phyloP scores from a whole-genome alignment of 2,797 vertebrate genomes.

The Clarias pachynema region DNA sequence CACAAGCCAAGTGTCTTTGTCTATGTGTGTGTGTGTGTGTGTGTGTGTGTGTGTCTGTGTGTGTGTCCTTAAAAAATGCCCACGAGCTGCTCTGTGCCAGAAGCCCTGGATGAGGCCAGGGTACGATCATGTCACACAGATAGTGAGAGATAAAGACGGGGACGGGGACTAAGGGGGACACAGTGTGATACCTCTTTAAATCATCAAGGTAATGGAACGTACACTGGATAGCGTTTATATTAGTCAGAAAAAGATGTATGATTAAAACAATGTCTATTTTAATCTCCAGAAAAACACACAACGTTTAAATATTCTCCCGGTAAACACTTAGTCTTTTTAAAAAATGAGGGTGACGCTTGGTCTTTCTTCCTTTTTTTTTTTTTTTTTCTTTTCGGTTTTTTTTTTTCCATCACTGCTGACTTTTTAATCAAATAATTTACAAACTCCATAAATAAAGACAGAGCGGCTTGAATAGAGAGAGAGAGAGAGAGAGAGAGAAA shows the following conservation, averaged over 20 bases:
- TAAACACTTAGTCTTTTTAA: constrained; percentile 69
- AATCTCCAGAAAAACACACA: constrained; percentile 72
- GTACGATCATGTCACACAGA: not conserved
- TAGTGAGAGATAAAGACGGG: not conserved
- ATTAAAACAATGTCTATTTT: constrained; percentile 76
- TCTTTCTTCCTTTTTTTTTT: constrained; percentile 30
- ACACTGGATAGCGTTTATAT: constrained; percentile 67
- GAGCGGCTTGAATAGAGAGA: constrained; percentile 58
- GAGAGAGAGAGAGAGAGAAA: not conserved
- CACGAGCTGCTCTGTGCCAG: constrained; percentile 52
- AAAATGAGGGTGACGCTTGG: constrained; percentile 70
- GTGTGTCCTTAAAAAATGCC: constrained; percentile 51
- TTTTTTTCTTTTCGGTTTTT: constrained; percentile 44
- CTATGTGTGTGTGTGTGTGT: not conserved
- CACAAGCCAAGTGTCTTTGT: constrained; percentile 61
- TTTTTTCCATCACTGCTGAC: constrained; percentile 59
- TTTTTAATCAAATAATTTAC: constrained; percentile 86
- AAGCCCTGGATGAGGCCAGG: constrained; percentile 21
- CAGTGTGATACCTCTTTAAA: constrained; percentile 67
- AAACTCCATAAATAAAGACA: constrained; percentile 81
- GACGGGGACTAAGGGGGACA: not conserved
- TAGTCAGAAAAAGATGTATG: constrained; percentile 71
- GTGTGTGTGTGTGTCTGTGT: constrained; percentile 1
- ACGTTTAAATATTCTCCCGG: constrained; percentile 71
- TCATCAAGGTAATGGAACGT: constrained; percentile 74